Evolutionary conservation across 1,140 invertebrate genomes (phyloP), one percentile per base, ranked within the genome.

Genomic region (Brachionus paranguensis): DNA sequence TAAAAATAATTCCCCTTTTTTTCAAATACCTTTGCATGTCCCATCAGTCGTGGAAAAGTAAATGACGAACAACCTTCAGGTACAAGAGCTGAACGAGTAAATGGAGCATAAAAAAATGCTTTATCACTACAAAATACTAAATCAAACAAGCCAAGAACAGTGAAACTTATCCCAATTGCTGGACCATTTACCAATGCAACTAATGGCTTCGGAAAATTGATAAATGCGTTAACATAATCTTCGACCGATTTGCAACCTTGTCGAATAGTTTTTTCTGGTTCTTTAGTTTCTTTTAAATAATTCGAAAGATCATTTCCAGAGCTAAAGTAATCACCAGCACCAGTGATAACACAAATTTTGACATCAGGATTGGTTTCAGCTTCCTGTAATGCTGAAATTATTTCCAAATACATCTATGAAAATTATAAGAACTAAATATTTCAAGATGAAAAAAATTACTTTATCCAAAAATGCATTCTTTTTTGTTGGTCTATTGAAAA

Each of bases 141-240:
- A 91, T 99, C 96, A 92, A 93, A 97, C 0, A 98, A 90, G 10
- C 92, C 92, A 24, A 96, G 88, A 0, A 93, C 92, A 8, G 96
- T 97, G 0, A 93, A 93, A 70, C 93, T 93, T 85, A 98, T 93
- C 20, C 97, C 97, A 85, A 97, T 92, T n/a, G 96, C 95, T 70
- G 94, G 95, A 45, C 96, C 96, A 92, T 98, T 96, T 0, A 98
- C 93, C 55, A 96, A 89, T 47, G 93, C 94, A 84, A 98, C 91
- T 55, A 99, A 87, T 20, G 96, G 91, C 89, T 98, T 98, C 0
- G 95, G 93, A 88, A 94, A 96, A 84, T 92, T 91, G 85, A 98
- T 95, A 85, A 96, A 93, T 3, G 93, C 90, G 85, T 91, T 90
- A 11, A 97, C 91, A 89, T 95, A 95, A 43, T 92, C 88, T 45